Evolutionary conservation across 1,140 invertebrate species (phyloP), one percentile per base, ranked within the genome.

Genomic region (Colletes gigas): DNA sequence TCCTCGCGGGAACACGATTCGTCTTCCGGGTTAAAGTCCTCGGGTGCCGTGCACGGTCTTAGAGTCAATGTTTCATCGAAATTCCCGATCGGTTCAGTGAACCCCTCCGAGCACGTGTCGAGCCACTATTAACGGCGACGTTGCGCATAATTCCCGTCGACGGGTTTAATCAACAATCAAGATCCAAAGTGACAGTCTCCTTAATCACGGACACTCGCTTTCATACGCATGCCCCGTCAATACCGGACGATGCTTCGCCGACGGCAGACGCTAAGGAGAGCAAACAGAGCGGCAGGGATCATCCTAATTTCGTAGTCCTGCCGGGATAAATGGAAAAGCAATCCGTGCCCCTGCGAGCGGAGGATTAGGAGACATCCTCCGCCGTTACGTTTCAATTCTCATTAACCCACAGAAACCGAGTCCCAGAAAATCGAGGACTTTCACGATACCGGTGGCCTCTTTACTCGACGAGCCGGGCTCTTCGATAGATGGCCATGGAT

Each of bases 301-400:
- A 78, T 71, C 68, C 67, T 78, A 78, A 82, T 82, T 82, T 78
- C 67, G 75, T 79, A 73, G 69, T 79, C 70, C 47, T 65, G 50
- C 57, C 54, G 15, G 75, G 69, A 80, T 67, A 83, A 82, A 83
- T 66, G 71, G 67, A 55, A 84, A 88, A 85, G 89, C 86, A 86
- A 89, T 88, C 84, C 77, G 55, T 81, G 84, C n/a, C 81, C 78
- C 72, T 71, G 77, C 70, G 80, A 82, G 80, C 83, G 70, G 76
- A 84, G 85, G 86, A 89, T 88, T 89, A 88, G 78, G 72, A 83
- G 30, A 14, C 78, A 87, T 85, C 86, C 78, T 73, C 65, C 78
- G 77, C 82, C 79, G 85, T 89, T 90, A 89, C 86, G 87, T 88
- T 91, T 89, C 87, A 88, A 88, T 89, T 89, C 84, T 90, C 85